A percentile compares a stretch with the other conserved stretches of the same genome.
Conservation (phyloP, 2,888 invertebrate species). For the Disparrhopalites patrizii region DNA sequence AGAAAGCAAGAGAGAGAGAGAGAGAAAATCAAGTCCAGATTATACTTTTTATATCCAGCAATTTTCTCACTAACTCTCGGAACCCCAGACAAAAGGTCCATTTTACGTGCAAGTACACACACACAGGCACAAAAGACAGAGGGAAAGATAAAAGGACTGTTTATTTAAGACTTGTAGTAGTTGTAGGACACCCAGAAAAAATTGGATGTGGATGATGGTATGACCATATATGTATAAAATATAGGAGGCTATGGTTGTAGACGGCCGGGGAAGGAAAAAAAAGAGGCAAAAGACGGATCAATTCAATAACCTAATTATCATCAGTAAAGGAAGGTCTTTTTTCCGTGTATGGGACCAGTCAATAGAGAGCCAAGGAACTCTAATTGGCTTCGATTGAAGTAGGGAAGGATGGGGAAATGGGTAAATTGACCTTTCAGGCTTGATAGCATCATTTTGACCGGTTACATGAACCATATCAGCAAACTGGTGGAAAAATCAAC, state of each 20-base stretch:
- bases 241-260: too few species aligned
- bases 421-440: constrained; percentile 25
- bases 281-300: constrained; percentile 14
- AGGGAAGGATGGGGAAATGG: constrained; percentile 28
- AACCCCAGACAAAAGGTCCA: too few species aligned
- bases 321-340: constrained; percentile 20
- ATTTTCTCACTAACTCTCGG: too few species aligned
- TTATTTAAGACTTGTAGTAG: constrained; percentile 8
- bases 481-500: constrained; percentile 4
- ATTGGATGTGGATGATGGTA: too few species aligned
- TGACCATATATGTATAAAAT: too few species aligned
- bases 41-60: background rate
- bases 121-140: too few species aligned
- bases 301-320: constrained; percentile 36
- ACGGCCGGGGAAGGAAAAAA: background rate
- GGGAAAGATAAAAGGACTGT: constrained; percentile 4
- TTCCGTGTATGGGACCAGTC: constrained; percentile 8
- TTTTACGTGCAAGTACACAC: too few species aligned
- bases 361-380: constrained; percentile 22
- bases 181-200: too few species aligned
- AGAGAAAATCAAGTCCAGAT: background rate
- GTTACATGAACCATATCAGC: constrained; percentile 19
- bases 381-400: constrained; percentile 29
- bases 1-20: background rate
- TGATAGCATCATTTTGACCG: constrained; percentile 7